Evolutionary conservation across 2,113 vertebrate species (phyloP).

Genomic region (Diphyllodes magnificus): DNA sequence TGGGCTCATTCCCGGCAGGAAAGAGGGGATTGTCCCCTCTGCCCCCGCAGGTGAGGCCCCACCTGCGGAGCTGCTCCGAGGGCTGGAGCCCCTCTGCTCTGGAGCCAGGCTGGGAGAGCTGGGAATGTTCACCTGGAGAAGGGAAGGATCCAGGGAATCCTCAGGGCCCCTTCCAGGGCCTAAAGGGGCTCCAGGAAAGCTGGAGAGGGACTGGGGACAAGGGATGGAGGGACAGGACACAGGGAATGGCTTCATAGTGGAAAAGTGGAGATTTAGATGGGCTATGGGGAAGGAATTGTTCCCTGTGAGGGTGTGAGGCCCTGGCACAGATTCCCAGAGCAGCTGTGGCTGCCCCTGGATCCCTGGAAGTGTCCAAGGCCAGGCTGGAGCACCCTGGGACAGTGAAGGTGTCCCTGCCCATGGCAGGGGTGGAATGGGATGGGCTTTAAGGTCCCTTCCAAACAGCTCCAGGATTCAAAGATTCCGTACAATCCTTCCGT

Average conservation of each 20-base stretch:
- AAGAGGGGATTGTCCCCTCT: not conserved
- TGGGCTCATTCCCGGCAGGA: not conserved
- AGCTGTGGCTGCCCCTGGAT: not conserved
- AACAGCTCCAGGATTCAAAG: accelerated
- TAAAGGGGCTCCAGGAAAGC: not conserved
- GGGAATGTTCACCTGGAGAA: not conserved
- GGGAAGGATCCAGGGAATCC: not conserved
- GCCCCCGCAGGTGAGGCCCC: too few species aligned
- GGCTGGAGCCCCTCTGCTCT: not conserved
- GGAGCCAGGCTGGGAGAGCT: not conserved
- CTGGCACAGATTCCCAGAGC: not conserved
- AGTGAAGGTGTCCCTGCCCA: not conserved
- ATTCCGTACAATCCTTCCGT: accelerated
- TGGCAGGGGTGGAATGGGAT: not conserved
- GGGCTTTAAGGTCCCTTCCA: not conserved
- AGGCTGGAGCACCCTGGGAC: accelerated
- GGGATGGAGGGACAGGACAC: not conserved
- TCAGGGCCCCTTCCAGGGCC: not conserved
- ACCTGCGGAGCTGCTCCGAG: not conserved
- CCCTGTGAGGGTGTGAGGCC: not conserved
- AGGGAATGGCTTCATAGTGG: not conserved
- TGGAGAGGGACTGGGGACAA: not conserved
- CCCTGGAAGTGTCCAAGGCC: not conserved
- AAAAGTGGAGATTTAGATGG: too few species aligned
- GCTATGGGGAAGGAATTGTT: not conserved